phyloP scores from a whole-genome alignment of 2,888 invertebrate species.

The Synanthedon myopaeformis region DNA sequence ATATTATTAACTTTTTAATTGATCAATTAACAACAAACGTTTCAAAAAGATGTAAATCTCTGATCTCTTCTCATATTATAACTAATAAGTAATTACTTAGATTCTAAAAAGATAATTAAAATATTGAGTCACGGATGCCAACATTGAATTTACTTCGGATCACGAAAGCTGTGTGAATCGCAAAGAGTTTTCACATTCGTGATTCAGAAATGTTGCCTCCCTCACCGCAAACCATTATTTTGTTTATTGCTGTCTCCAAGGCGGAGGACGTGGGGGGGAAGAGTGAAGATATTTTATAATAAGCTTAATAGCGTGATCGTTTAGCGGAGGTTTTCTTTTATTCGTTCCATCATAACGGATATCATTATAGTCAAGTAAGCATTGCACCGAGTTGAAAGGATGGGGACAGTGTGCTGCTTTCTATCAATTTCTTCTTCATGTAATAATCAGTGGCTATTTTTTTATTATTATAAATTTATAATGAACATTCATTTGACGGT shows the following conservation, averaged over 20 bases:
- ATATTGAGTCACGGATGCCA: neutral
- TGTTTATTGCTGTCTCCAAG: slow-evolving; percentile 32
- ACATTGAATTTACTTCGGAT: slow-evolving; percentile 5
- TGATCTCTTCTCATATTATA: too few species aligned
- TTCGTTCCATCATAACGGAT: slow-evolving; percentile 8
- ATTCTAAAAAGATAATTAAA: neutral
- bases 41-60: too few species aligned
- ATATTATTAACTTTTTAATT: too few species aligned
- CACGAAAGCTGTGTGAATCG: slow-evolving; percentile 8
- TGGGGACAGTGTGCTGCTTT: too few species aligned
- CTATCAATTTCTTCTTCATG: too few species aligned
- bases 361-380: neutral
- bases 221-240: slow-evolving; percentile 64
- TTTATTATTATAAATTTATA: too few species aligned
- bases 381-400: neutral
- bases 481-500: too few species aligned
- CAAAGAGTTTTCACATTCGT: slow-evolving; percentile 51
- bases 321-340: slow-evolving; percentile 34
- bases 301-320: slow-evolving; percentile 34
- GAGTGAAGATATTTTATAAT: slow-evolving; percentile 4
- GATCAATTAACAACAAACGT: too few species aligned
- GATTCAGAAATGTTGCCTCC: slow-evolving; percentile 53
- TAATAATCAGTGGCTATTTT: too few species aligned
- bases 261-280: slow-evolving; percentile 18
- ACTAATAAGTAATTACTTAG: too few species aligned